Evolutionary conservation across 2,113 vertebrate species (phyloP).

Genomic region (Climacteris rufus): DNA sequence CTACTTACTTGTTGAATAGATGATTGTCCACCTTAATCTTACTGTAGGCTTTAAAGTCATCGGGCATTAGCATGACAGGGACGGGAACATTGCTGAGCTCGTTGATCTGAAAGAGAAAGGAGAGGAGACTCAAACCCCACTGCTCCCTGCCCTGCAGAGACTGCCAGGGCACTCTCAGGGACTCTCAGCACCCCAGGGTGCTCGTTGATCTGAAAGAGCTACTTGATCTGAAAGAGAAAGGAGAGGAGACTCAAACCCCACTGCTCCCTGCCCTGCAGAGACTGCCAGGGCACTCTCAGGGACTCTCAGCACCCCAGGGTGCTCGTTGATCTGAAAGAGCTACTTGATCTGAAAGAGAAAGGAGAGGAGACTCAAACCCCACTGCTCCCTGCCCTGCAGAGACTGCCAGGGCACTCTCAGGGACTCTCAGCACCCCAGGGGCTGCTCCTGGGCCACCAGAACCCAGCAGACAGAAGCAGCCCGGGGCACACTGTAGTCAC

Average conservation of each 20-base stretch:
- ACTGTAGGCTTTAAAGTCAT: slow-evolving; percentile 97
- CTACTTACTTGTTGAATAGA: slow-evolving; percentile 95
- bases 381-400: not conserved
- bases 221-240: slow-evolving; percentile 83
- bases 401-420: accelerated
- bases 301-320: not conserved
- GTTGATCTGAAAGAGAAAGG: slow-evolving; percentile 81
- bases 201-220: too few species aligned
- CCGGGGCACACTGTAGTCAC: not conserved
- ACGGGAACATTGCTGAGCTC: slow-evolving; percentile 94
- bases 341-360: slow-evolving; percentile 86
- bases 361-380: not conserved
- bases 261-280: not conserved
- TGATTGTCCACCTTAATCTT: slow-evolving; percentile 99
- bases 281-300: accelerated
- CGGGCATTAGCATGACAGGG: slow-evolving; percentile 95
- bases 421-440: not conserved
- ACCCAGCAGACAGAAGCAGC: not conserved
- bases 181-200: not conserved
- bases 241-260: not conserved
- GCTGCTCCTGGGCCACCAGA: not conserved
- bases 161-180: accelerated
- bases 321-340: too few species aligned
- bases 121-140: not conserved
- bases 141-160: not conserved